Base-by-base conservation (phyloP, 2,797 vertebrate genomes). In the Danio choprae region DNA sequence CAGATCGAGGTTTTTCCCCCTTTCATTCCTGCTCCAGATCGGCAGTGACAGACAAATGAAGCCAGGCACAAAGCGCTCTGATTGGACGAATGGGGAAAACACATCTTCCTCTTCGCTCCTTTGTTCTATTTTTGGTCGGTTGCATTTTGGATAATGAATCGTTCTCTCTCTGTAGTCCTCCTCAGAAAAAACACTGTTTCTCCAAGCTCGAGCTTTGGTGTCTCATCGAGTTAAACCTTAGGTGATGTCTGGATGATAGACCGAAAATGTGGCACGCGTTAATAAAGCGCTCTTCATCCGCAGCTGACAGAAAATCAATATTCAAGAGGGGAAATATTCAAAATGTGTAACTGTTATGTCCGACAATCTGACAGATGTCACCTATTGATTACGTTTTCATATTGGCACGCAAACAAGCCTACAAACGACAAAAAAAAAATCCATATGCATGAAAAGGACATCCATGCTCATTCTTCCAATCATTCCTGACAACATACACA, bases 241-340 rank as follows among this genome's bases (percentile, higher is more conserved):
- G 84, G 73, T 82, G 79, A 74, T 43, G 81, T 82, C 41, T 85
- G 74, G 43, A 56, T 56, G 74, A 56, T 78, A 78, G 76, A 78
- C 77, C 62, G 29, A 79, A 83, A 84, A 84, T 72, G 81, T 84
- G 78, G 22, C 20, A 15, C 62, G 20, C 9, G 1, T 77, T 77
- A 86, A 87, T 84, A 84, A 84, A 79, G 70, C 22, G 38, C 56
- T 20, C 44, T 36, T 40, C 71, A 62, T 29, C 55, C 29, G 9
- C 50, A 79, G 50, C 46, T 16, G 70, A 59, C 53, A 46, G 62
- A 79, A 83, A 81, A 82, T 84, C 83, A 16, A 84, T 84, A 69
- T 56, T 50, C 60, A 70, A 81, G 59, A 81, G 68, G 69, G 68
- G 75, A 83, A 72, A 74, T 68, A 63, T 43, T 71, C 11, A 2